A percentile compares a stretch with the other conserved stretches of the same genome.
Evolutionary conservation across 2,113 vertebrate genomes (phyloP).

Genomic region (Neodontobutis hainanensis): DNA sequence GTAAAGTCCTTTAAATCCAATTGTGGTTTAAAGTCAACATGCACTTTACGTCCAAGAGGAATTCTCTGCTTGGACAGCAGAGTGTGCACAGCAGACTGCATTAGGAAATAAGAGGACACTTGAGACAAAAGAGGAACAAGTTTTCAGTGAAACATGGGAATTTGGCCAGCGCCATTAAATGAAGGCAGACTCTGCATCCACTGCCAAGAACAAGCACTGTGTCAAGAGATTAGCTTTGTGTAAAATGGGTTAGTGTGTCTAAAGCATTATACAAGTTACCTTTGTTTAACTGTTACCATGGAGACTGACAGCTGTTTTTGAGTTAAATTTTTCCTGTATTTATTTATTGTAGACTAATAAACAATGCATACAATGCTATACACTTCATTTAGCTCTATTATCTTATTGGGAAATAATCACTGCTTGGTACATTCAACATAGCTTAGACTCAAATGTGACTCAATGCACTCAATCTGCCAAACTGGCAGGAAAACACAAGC

Average conservation of each 20-base stretch:
- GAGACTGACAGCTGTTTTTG: no score
- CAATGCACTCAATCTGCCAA: no score
- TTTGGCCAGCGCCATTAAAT: slow-evolving; percentile 2
- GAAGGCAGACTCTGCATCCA: slow-evolving; percentile 2
- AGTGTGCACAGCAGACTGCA: slow-evolving; percentile 8
- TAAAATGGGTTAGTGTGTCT: background rate
- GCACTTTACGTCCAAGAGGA: slow-evolving; percentile 15
- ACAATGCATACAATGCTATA: no score
- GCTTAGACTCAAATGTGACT: no score
- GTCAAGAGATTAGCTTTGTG: slow-evolving; percentile 11
- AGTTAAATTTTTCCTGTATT: no score
- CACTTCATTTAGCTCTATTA: no score
- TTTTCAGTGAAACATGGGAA: slow-evolving; percentile 13
- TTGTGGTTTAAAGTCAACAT: background rate
- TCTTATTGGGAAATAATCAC: no score
- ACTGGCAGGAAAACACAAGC: no score
- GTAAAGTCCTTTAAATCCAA: background rate
- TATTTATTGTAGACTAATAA: no score
- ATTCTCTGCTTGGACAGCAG: slow-evolving; percentile 7
- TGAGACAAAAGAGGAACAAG: slow-evolving; percentile 31
- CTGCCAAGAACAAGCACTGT: slow-evolving; percentile 15
- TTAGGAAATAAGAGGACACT: slow-evolving; percentile 35
- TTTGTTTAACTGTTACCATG: no score
- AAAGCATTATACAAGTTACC: background rate
- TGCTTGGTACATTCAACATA: no score